A percentile compares a stretch with the other conserved stretches of the same genome.
Evolutionary conservation across 2,113 vertebrate genomes (phyloP).

Genomic region (Zosterops lateralis): DNA sequence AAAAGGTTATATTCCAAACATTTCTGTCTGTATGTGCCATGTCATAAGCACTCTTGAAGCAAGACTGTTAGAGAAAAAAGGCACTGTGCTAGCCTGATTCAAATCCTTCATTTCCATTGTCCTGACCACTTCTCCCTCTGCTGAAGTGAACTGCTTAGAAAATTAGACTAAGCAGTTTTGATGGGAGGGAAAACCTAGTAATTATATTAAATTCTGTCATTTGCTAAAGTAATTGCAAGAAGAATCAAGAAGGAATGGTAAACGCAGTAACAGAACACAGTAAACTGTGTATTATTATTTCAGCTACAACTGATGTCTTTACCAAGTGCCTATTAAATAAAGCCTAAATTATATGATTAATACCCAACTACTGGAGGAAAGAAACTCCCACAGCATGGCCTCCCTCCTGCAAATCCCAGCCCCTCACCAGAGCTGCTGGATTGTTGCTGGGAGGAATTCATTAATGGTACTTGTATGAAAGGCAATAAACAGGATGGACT

Average conservation of each 20-base stretch:
- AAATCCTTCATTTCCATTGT: background rate
- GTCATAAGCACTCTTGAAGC: background rate
- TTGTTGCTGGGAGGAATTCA: background rate
- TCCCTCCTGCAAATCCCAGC: background rate
- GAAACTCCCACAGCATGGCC: background rate
- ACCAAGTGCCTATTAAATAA: background rate
- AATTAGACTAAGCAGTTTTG: background rate
- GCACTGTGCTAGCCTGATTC: background rate
- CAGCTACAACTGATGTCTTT: background rate
- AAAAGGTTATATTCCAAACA: background rate
- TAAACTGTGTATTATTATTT: background rate
- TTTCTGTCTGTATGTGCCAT: background rate
- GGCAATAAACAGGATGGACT: background rate
- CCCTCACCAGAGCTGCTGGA: background rate
- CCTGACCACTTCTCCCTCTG: background rate
- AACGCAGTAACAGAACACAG: too few species aligned
- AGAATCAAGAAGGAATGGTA: background rate
- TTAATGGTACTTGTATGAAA: background rate
- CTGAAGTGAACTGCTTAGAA: background rate
- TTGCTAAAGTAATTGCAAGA: background rate
- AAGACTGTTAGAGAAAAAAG: background rate
- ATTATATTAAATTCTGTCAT: background rate
- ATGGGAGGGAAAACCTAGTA: background rate
- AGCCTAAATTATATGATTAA: background rate
- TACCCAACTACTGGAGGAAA: background rate